These are phyloP conservation scores for Eilema griseolum DNA, from an alignment of 2,888 invertebrate genomes.

Conservation along the genomic window DNA sequence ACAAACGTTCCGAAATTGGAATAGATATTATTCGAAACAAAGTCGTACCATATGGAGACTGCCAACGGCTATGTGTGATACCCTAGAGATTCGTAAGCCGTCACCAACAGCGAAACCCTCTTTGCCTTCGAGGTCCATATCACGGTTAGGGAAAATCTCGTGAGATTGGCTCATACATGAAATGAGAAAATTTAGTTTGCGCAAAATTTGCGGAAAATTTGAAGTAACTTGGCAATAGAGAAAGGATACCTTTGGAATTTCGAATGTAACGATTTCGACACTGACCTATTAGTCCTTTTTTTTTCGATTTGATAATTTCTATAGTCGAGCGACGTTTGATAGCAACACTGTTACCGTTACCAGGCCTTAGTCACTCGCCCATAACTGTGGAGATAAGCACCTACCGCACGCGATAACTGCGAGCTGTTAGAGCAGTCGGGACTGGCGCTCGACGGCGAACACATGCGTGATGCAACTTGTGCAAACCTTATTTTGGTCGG, in stretches of 20 bases:
- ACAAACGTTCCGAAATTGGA: neutral
- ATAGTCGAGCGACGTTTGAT: no score
- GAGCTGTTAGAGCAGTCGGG: no score
- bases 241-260: neutral
- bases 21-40: conserved; percentile 11
- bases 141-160: conserved; percentile 22
- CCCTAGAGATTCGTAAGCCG: conserved; percentile 37
- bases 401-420: no score
- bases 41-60: conserved; percentile 14
- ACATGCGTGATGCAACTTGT: no score
- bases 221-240: neutral
- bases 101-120: conserved; percentile 45
- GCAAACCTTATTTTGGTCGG: no score
- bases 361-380: no score
- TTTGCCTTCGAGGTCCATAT: conserved; percentile 31
- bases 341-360: no score
- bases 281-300: no score
- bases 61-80: conserved; percentile 26
- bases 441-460: no score
- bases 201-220: neutral
- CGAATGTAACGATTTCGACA: neutral
- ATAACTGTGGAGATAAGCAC: no score
- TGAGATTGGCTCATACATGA: conserved; percentile 22
- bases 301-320: no score
- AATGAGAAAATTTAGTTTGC: conserved; percentile 24